These are phyloP conservation scores for Hyla sarda DNA, from an alignment of 2,113 vertebrate species.

Conservation along the genomic window DNA sequence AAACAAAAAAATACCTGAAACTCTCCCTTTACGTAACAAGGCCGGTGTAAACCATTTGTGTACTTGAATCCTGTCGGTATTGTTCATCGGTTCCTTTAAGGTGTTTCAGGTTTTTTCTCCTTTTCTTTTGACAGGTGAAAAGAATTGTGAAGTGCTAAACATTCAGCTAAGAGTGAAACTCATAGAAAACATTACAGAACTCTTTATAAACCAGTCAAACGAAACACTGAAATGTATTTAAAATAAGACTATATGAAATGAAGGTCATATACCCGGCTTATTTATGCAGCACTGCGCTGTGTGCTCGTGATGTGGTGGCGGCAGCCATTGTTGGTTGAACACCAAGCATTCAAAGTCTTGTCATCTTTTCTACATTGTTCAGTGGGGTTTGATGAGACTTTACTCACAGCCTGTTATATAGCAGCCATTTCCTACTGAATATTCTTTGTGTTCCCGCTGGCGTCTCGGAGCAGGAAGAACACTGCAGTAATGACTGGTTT, in stretches of 20 bases:
- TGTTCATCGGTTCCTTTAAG: not conserved
- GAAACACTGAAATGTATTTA: not conserved
- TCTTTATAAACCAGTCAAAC: not conserved
- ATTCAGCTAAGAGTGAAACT: not conserved
- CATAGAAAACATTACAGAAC: not conserved
- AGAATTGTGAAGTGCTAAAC: not conserved
- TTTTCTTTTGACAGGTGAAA: not conserved
- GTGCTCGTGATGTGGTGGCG: not conserved
- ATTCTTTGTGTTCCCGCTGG: slow-evolving; percentile 20
- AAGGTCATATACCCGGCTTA: not conserved
- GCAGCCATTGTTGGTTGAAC: slow-evolving; percentile 13
- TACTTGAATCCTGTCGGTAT: not conserved
- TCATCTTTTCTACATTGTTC: slow-evolving; percentile 20
- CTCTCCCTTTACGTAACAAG: not conserved
- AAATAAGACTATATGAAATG: not conserved
- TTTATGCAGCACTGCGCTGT: not conserved
- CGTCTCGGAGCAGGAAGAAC: not conserved
- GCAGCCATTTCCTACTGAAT: slow-evolving; percentile 8
- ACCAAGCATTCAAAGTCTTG: slow-evolving; percentile 3
- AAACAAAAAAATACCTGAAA: too few species aligned
- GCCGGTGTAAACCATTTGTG: not conserved
- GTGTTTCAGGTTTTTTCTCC: not conserved
- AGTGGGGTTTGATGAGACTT: not conserved
- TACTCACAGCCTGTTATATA: not conserved
- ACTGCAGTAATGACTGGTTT: slow-evolving; percentile 30